These are phyloP conservation scores for Hemibagrus guttatus DNA, from an alignment of 2,797 vertebrate species.

Conservation along the genomic window DNA sequence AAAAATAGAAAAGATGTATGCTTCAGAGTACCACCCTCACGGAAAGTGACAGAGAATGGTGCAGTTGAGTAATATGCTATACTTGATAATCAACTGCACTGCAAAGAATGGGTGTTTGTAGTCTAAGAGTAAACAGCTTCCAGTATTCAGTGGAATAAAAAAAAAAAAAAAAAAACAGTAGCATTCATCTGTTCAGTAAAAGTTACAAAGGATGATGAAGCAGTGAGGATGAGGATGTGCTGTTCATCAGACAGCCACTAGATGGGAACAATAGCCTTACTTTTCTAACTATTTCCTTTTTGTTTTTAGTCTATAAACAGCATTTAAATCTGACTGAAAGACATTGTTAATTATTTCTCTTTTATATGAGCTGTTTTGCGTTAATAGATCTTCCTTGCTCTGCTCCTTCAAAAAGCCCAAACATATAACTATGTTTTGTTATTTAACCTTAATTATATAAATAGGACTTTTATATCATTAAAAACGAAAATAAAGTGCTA, in stretches of 20 bases:
- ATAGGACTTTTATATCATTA: too few species aligned
- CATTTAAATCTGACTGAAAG: slow-evolving; percentile 2
- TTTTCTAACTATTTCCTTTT: slow-evolving; percentile 19
- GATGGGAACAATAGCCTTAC: slow-evolving; percentile 76
- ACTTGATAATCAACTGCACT: not conserved
- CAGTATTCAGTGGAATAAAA: not conserved
- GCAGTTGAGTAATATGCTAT: not conserved
- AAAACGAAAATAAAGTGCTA: not conserved
- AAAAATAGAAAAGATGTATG: not conserved
- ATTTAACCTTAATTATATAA: too few species aligned
- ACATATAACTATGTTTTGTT: not conserved
- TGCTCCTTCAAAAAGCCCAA: not conserved
- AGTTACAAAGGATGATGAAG: not conserved
- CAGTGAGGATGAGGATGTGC: slow-evolving; percentile 26
- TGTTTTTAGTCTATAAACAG: slow-evolving; percentile 23
- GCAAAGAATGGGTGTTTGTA: not conserved
- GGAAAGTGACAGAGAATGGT: not conserved
- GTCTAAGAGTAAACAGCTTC: not conserved
- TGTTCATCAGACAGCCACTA: slow-evolving; percentile 73
- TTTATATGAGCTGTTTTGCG: not conserved
- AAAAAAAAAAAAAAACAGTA: too few species aligned
- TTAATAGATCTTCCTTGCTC: too few species aligned
- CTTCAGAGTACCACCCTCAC: not conserved
- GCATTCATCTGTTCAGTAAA: not conserved
- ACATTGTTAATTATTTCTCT: not conserved